Evolutionary conservation across 2,797 vertebrate genomes (phyloP).

Genomic region (Alcedo quadribrachys): DNA sequence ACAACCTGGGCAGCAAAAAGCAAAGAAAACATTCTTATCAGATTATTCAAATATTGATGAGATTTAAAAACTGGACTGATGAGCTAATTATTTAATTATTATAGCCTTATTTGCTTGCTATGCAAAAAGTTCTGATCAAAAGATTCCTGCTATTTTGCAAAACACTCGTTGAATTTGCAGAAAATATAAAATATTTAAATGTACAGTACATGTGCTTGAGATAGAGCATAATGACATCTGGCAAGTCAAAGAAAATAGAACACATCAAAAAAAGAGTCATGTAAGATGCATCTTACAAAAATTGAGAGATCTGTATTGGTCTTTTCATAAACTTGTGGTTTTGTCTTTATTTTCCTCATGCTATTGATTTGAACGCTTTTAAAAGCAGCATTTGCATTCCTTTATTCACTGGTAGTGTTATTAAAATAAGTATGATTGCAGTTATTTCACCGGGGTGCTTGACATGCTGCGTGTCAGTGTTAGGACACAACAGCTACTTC

Average conservation of each 20-base stretch:
- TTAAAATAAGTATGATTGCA: background rate
- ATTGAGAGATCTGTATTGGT: background rate
- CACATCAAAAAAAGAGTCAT: background rate
- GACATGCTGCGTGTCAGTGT: background rate
- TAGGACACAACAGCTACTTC: conserved; percentile 72
- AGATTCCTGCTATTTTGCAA: background rate
- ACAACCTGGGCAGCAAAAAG: background rate
- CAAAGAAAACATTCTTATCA: background rate
- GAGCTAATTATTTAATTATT: background rate
- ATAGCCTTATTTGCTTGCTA: background rate
- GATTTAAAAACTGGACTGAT: background rate
- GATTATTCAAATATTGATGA: background rate
- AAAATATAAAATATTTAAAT: background rate
- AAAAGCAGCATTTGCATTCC: background rate
- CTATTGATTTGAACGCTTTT: background rate
- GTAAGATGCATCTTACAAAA: background rate
- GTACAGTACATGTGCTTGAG: background rate
- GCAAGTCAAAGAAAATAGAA: background rate
- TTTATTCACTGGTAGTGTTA: background rate
- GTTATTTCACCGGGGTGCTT: background rate
- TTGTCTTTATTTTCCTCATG: background rate
- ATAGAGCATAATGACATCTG: background rate
- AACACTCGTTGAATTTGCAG: background rate
- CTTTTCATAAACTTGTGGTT: background rate
- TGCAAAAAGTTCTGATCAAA: background rate